A percentile compares a stretch with the other conserved stretches of the same genome.
Conservation (phyloP, 1,140 invertebrate genomes). For the Drosophila jambulina region DNA sequence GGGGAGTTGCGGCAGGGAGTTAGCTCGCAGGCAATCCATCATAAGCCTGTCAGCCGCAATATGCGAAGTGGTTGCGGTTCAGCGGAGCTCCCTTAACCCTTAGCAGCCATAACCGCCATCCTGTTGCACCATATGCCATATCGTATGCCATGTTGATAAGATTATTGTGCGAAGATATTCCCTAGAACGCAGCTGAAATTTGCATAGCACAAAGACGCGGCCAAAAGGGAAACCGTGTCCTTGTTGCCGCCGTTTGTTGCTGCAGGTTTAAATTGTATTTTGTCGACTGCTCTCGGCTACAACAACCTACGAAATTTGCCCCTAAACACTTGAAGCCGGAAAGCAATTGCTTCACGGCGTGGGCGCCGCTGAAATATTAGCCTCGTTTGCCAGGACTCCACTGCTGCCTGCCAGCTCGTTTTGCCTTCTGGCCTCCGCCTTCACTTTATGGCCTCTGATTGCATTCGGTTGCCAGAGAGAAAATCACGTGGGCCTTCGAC, state of each 20-base stretch:
- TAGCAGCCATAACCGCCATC: conserved; percentile 16
- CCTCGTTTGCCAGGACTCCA: conserved; percentile 57
- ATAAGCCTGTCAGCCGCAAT: conserved; percentile 46
- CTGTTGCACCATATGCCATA: conserved; percentile 46
- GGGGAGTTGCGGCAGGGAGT: neutral
- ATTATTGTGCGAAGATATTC: conserved; percentile 54
- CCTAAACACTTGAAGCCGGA: conserved; percentile 68
- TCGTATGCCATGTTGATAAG: conserved; percentile 43
- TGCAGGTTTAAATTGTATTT: conserved; percentile 69
- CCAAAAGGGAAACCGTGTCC: conserved; percentile 3
- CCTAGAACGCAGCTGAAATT: conserved; percentile 41
- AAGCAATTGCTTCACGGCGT: conserved; percentile 76
- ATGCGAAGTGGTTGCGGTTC: conserved; percentile 41
- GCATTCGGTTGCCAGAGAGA: conserved; percentile 42
- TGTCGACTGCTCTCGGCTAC: conserved; percentile 35
- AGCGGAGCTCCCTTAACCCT: conserved; percentile 23
- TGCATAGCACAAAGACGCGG: conserved; percentile 33
- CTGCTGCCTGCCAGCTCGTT: neutral
- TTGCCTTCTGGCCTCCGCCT: conserved; percentile 4
- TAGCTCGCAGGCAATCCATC: conserved; percentile 30
- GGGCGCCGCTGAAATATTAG: conserved; percentile 77
- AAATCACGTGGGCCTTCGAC: conserved; percentile 35
- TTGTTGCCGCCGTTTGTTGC: conserved; percentile 20
- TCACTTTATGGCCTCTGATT: conserved; percentile 53
- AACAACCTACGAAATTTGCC: conserved; percentile 42